Evolutionary conservation across 2,113 vertebrate species (phyloP).

Genomic region (Chelonoidis abingdonii): DNA sequence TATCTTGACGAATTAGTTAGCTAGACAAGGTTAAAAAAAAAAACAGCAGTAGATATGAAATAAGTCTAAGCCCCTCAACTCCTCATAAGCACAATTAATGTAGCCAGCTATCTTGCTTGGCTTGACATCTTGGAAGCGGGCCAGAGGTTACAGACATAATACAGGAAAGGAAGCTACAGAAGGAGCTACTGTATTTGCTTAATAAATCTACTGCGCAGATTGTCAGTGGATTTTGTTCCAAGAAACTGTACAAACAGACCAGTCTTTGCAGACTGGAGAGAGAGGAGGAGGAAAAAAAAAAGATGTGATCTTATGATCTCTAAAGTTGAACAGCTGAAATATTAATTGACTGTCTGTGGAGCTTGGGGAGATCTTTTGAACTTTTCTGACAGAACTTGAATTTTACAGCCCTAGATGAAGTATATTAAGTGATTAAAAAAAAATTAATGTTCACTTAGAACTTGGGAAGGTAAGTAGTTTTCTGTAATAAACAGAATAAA

Average conservation of each 20-base stretch:
- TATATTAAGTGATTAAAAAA: neutral
- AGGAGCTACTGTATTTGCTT: conserved; percentile 56
- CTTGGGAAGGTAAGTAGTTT: neutral
- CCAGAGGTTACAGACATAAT: conserved; percentile 47
- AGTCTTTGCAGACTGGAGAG: conserved; percentile 41
- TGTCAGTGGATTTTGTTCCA: conserved; percentile 55
- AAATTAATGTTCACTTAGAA: neutral
- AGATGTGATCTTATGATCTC: conserved; percentile 14
- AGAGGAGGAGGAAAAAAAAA: neutral
- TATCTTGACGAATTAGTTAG: conserved; percentile 10
- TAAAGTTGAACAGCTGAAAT: conserved; percentile 30
- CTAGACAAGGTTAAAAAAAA: neutral
- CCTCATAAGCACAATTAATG: conserved; percentile 55
- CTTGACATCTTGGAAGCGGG: conserved; percentile 61
- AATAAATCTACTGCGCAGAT: conserved; percentile 47
- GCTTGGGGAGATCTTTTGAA: conserved; percentile 6
- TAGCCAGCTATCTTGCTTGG: conserved; percentile 34
- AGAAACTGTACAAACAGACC: conserved; percentile 65
- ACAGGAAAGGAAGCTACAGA: conserved; percentile 53
- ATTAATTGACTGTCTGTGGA: neutral
- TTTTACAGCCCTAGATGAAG: conserved; percentile 10
- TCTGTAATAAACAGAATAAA: neutral
- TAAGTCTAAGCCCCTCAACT: neutral
- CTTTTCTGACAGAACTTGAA: neutral
- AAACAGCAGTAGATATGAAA: neutral